Evolutionary conservation across 2,113 vertebrate species (phyloP).

Genomic region (Melierax canorus): DNA sequence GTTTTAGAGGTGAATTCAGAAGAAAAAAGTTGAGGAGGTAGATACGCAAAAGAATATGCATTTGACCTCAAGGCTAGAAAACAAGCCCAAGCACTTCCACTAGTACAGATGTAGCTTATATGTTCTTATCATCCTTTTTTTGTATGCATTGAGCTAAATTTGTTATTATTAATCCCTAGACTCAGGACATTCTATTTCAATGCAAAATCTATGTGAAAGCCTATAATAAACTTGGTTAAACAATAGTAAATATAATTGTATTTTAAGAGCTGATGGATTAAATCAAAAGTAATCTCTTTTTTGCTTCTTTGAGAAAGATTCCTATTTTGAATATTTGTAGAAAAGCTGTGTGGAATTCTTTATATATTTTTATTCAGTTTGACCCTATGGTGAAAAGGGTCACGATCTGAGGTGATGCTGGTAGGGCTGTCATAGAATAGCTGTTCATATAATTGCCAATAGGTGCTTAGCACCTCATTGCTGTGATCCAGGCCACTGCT

Average conservation of each 20-base stretch:
- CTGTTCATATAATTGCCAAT: neutral
- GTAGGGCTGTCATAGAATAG: neutral
- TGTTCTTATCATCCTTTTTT: neutral
- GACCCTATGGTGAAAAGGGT: neutral
- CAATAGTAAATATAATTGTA: neutral
- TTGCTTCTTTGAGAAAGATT: neutral
- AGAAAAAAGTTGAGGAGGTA: neutral
- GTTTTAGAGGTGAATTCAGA: neutral
- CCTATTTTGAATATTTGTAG: neutral
- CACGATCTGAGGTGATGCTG: neutral
- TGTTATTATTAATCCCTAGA: neutral
- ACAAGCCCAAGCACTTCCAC: neutral
- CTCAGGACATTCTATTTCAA: neutral
- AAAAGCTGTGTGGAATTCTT: neutral
- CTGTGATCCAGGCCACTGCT: neutral
- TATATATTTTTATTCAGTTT: neutral
- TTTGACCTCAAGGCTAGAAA: neutral
- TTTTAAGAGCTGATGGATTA: neutral
- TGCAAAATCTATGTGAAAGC: neutral
- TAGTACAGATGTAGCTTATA: neutral
- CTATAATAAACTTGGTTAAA: neutral
- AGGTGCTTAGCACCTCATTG: neutral
- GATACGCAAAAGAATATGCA: neutral
- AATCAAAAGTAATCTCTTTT: neutral
- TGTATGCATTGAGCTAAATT: neutral